Base-by-base conservation (phyloP, 2,888 invertebrate species). In the Geotrupes spiniger region DNA sequence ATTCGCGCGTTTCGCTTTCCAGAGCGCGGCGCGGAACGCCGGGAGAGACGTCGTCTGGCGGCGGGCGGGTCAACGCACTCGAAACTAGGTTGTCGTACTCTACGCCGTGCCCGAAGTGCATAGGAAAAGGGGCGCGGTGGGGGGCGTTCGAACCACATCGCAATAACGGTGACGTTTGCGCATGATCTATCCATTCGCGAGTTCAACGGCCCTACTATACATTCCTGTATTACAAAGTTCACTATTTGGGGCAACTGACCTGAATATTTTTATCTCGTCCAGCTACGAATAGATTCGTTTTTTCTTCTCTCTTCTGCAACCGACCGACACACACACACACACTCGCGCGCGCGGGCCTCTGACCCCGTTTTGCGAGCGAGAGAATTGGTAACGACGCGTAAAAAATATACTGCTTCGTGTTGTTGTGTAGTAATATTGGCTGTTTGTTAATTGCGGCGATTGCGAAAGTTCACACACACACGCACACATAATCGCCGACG, bases 41-140 rank as follows among this genome's bases (percentile, higher is more conserved):
- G n/a, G n/a, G 36, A 42, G 33, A 31, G 17, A 16, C 31, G 53
- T 48, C 53, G 54, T 52, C 51, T 57, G 55, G 51, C 54, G 48
- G 29, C 50, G 52, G 64, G 62, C 64, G 52, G 64, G 62, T 65
- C 63, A 62, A 62, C 61, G 61, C 51, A 53, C 62, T 51, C 53
- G 46, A 60, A 62, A 56, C 61, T 63, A 56, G 63, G 63, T 63
- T 61, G 63, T 54, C 55, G 60, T 59, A 58, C 60, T 57, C 51
- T 55, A 49, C 50, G 52, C 25, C 11, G 44, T 38, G 41, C 21
- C 21, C 21, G 21, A 21, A 4, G 21, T 21, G 6, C 6, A 21
- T 4, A 21, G 21, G 6, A 6, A 6, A 21, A 41, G 41, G 46
- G 49, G 40, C 15, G 16, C 42, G 42, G 51, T 54, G 59, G 58